Conservation (phyloP, 2,888 invertebrate species). For the Orthosia cruda region DNA sequence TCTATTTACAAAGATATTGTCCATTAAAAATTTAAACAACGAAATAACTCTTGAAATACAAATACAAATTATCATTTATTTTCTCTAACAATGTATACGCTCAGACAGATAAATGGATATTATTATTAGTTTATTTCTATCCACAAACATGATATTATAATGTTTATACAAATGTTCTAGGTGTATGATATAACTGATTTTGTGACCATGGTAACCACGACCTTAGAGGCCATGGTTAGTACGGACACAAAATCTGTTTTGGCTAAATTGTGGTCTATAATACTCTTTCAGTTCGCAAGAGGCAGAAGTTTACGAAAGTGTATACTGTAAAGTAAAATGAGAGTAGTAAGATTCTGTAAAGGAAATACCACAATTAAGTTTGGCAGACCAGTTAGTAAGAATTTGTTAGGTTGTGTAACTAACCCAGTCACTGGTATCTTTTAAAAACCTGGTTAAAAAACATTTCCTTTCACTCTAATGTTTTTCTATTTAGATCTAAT, state of each 20-base stretch:
- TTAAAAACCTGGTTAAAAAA: too few species aligned
- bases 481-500: too few species aligned
- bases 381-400: background rate
- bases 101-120: conserved; percentile 35
- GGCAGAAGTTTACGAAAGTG: background rate
- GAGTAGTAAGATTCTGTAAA: too few species aligned
- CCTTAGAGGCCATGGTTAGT: background rate
- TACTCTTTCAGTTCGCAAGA: too few species aligned
- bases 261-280: too few species aligned
- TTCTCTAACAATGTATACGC: conserved; percentile 22
- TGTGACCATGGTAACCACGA: too few species aligned
- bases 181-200: background rate
- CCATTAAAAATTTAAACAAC: conserved; percentile 32
- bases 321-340: too few species aligned
- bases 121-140: conserved; percentile 13
- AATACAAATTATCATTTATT: conserved; percentile 7
- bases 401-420: too few species aligned
- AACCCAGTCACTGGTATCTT: too few species aligned
- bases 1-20: conserved; percentile 26
- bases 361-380: background rate
- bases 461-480: too few species aligned
- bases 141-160: conserved; percentile 3
- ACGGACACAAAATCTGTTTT: background rate
- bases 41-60: conserved; percentile 2
- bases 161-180: background rate